Evolutionary conservation across 2,888 invertebrate species (phyloP), one percentile per base, ranked within the genome.

Genomic region (Sericinus montela): DNA sequence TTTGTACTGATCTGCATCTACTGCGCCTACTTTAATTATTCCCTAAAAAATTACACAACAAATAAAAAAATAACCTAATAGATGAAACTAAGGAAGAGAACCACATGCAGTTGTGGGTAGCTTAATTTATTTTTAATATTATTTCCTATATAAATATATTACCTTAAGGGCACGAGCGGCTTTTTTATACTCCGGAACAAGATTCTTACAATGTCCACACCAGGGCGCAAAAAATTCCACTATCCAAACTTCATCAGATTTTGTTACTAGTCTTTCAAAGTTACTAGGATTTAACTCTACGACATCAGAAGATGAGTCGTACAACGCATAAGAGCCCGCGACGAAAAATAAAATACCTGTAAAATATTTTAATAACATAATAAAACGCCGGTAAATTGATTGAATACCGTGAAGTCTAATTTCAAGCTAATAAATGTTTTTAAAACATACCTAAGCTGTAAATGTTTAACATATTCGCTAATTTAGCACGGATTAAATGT

Each of bases 141-240:
- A 5, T 25, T 7, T 25, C 8, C 1, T 1, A 25, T 8, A 25
- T 8, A 25, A 8, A 25, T 11, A 30, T 29, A 32, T 14, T 89
- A 95, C 96, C 92, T 97, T 98, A 0, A 99, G 84, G 0, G 97
- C 98, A 58, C 91, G 92, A 1, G 99, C 98, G 43, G 97, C 94
- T 87, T 98, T 98, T 54, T 94, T 93, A 84, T 98, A 99, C 73
- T 98, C 98, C 1, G 98, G 95, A 36, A 94, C 97, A 36, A 99
- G 89, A 53, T 91, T 92, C 77, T 98, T 93, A 80, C 99, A 96
- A 71, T 96, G 96, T 9, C 96, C 97, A 78, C 96, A 98, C 98
- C 98, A 99, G 0, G 98, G 98, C 0, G 99, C 98, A 78, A 91
- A 98, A 81, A 97, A 98, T 72, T 99, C 98, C 0, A 99, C 96